Base-by-base conservation (phyloP, 2,797 vertebrate genomes). In the Argya squamiceps region DNA sequence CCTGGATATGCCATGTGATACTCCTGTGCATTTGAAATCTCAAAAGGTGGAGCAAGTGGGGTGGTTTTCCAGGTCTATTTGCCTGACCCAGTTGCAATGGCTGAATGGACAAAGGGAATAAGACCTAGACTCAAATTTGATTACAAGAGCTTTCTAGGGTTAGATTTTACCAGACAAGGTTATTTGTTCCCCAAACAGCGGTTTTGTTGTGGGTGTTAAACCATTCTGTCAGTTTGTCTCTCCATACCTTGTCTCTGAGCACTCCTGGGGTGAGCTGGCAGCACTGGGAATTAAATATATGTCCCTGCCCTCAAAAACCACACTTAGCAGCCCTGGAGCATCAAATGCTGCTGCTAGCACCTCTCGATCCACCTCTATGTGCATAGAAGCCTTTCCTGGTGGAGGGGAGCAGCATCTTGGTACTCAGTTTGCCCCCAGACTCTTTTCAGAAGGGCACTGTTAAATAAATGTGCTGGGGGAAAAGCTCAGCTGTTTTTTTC, bases 211-310 rank as follows among this genome's bases (percentile, higher is more conserved):
- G 32, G 6, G 3, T n/a, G 59, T 84, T 84, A 34, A 70, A 24
- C 15, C 5, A 2, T 59, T 84, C 27, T 74, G 11, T 70, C 0
- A 0, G 19, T 71, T 50, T 49, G 10, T 62, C 23, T 83, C 41
- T 56, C 34, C 0, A 0, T 44, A 47, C 3, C 9, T 11, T 2
- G 0, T 20, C 34, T 69, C 50, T 56, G 41, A 79, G 37, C 3
- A 1, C 34, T 52, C 13, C 39, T 32, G 27, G 50, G 29, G 58
- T 64, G 18, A 90, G 24, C n/a, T 62, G 16, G 26, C 34, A 71
- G 36, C 39, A 10, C 27, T 36, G 23, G 34, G n/a, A 73, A 32
- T 62, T 55, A 24, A 29, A 6, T 59, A 5, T 36, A 41, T 12
- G 12, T 34, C 87, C 29, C 21, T 87, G 21, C 29, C 69, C 36